Base-by-base conservation (phyloP, 2,113 vertebrate species). In the Pagrus major region DNA sequence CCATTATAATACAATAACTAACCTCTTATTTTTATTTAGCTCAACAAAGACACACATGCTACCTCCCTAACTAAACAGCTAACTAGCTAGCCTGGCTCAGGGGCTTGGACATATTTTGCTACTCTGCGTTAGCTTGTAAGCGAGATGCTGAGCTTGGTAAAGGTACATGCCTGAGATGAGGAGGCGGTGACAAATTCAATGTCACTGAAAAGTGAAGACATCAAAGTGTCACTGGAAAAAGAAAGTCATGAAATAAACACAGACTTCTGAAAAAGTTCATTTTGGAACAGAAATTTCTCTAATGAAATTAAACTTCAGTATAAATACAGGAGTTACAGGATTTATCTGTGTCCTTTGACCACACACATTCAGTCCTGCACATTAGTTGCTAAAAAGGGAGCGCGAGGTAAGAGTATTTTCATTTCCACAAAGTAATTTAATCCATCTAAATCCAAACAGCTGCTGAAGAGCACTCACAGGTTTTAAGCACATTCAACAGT, bases 361-460 rank as follows among this genome's bases (percentile, higher is more conserved):
- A 51, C 44, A 56, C 20, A 52, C 27, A 56, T 8, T 54, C 23
- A 23, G 20, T 66, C 46, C 27, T 23, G 20, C 42, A 44, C 44
- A 52, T 58, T 4, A 51, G 66, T 15, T 37, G n/a, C 16, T 64
- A 35, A 58, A 67, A 59, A 73, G 33, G n/a, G 14, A 68, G 25
- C 5, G 1, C 11, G 42, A 51, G 41, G 33, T 49, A 56, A 61
- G 27, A 63, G 52, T 44, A 61, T 81, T 59, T 31, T 35, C 39
- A 70, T 79, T 86, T 70, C 55, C 37, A 44, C 61, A 55, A 59
- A 37, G 23, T 15, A 39, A 55, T 60, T 56, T 66, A 76, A 88
- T 83, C 71, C 78, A 69, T 71, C 64, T 61, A 72, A 78, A 81
- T 80, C 63, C 86, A 87, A 89, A 80, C 33, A 78, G 78, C 68